Evolutionary conservation across 2,888 invertebrate genomes (phyloP), one percentile per base, ranked within the genome.

Genomic region (Pterobdella sp.): DNA sequence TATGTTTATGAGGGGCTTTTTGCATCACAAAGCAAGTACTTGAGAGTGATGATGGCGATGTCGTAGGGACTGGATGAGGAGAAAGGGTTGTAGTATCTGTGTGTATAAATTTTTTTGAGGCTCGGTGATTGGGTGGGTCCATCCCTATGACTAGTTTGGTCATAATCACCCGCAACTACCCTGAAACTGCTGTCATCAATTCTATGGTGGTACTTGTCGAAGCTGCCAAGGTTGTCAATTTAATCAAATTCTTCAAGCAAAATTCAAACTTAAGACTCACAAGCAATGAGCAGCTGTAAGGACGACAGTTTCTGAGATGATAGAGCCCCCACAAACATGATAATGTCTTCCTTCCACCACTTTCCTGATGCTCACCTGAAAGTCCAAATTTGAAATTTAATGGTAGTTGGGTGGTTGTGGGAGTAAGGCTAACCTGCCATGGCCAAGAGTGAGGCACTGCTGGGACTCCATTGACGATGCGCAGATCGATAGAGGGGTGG

Each of bases 231-330:
- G 49, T 42, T 14, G 49, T 22, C 49, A 14, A 7, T 42, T 22
- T 7, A 42, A 22, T 22, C 7, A 7, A 42, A 7, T 14, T 42
- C 49, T 42, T 42, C 49, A 42, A 14, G 60, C 60, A 56, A 3
- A 7, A 42, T 22, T 42, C 49, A 42, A 7, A 42, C 49, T 7
- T 22, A 42, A 22, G 68, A 68, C 76, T 26, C 22, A 72, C 67
- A 71, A 70, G 49, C 81, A 82, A 70, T 82, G 81, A 0, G 81
- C 80, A 0, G 82, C 81, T 1, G 81, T 80, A 18, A 82, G 74
- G 18, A 81, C 78, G 56, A 79, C 74, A 22, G 76, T 69, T 18
- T 78, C 75, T 42, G 77, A 77, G 10, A 82, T 75, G 36, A 82
- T 78, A 49, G 78, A 79, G 1, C 81, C 82, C 0, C 80, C 81